Conservation (phyloP, 2,888 invertebrate species). For the Pocota personata region DNA sequence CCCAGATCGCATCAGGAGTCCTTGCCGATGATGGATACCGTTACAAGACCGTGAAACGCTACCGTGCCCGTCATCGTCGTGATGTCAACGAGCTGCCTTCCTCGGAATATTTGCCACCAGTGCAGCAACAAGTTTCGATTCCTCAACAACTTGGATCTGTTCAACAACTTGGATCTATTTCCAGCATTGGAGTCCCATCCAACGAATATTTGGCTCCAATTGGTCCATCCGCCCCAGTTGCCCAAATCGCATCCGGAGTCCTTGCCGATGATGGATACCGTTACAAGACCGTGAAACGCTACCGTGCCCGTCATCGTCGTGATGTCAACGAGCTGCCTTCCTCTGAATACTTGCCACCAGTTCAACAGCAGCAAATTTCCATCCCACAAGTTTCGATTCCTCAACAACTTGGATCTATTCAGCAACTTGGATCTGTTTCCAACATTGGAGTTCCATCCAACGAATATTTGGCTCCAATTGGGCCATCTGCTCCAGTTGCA, state of each 20-base stretch:
- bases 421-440: neutral
- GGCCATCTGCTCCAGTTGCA: constrained; percentile 16
- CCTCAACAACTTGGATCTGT: neutral
- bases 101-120: constrained; percentile 76
- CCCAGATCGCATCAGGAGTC: constrained; percentile 11
- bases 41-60: constrained; percentile 61
- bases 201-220: constrained; percentile 36
- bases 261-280: constrained; percentile 69
- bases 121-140: neutral
- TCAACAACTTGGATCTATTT: neutral
- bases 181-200: constrained; percentile 7
- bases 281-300: constrained; percentile 61
- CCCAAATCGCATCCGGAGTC: constrained; percentile 28
- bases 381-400: neutral
- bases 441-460: neutral
- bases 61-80: constrained; percentile 76
- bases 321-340: constrained; percentile 76
- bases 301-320: constrained; percentile 71
- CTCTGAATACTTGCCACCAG: constrained; percentile 56
- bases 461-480: constrained; percentile 37
- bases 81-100: constrained; percentile 78
- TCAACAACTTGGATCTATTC: constrained; percentile 1
- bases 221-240: constrained; percentile 55
- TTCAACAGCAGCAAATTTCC: constrained; percentile 22
- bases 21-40: constrained; percentile 72